Evolutionary conservation across 2,113 vertebrate genomes (phyloP).

Genomic region (Xyrauchen texanus): DNA sequence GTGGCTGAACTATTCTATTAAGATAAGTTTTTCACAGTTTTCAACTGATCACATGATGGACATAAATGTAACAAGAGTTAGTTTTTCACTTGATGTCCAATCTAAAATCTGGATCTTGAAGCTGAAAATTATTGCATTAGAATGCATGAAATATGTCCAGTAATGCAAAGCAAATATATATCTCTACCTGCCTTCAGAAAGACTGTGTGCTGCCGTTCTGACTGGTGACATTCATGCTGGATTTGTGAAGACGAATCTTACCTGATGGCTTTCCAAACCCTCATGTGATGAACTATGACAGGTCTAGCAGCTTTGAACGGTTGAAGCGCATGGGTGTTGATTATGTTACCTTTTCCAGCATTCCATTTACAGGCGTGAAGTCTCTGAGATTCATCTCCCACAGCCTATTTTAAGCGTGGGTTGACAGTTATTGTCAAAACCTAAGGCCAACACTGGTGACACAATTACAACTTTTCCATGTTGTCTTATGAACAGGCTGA

Average conservation of each 20-base stretch:
- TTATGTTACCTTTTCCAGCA: slow-evolving; percentile 71
- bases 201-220: slow-evolving; percentile 8
- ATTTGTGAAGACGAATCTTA: slow-evolving; percentile 23
- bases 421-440: slow-evolving; percentile 56
- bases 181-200: not conserved
- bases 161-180: too few relatives aligned
- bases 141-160: not conserved
- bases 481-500: not conserved
- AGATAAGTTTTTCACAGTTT: too few relatives aligned
- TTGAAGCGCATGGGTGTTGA: slow-evolving; percentile 69
- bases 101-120: too few relatives aligned
- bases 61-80: too few relatives aligned
- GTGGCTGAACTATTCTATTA: too few relatives aligned
- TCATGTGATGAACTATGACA: slow-evolving; percentile 22
- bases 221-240: slow-evolving; percentile 22
- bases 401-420: slow-evolving; percentile 63
- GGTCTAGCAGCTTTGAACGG: slow-evolving; percentile 15
- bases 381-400: slow-evolving; percentile 50
- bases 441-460: slow-evolving; percentile 57
- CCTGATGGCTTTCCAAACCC: slow-evolving; percentile 12
- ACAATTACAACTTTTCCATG: not conserved
- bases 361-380: slow-evolving; percentile 71
- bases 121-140: too few relatives aligned
- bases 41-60: too few relatives aligned
- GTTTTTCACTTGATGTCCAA: too few relatives aligned